A percentile compares a stretch with the other conserved stretches of the same genome.
phyloP scores from a whole-genome alignment of 1,140 invertebrate species.

The Drosophila micromelanica region DNA sequence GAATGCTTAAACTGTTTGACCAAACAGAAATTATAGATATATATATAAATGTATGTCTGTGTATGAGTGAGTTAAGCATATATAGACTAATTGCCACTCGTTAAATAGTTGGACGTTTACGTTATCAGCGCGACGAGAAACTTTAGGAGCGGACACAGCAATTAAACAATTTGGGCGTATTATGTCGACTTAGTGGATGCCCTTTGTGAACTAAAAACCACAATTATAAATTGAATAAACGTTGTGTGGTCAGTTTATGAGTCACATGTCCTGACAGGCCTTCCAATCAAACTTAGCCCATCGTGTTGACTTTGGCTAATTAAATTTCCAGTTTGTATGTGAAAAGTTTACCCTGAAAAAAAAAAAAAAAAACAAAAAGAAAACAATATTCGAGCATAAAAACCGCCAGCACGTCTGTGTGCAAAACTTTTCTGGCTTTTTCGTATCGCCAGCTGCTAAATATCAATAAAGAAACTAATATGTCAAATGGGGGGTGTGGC shows the following conservation, averaged over 20 bases:
- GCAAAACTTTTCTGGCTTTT: slow-evolving; percentile 43
- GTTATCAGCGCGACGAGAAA: slow-evolving; percentile 43
- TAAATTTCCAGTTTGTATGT: slow-evolving; percentile 58
- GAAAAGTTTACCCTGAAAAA: slow-evolving; percentile 49
- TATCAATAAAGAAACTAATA: slow-evolving; percentile 78
- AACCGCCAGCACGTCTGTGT: slow-evolving; percentile 25
- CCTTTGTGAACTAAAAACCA: background rate
- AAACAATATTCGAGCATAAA: slow-evolving; percentile 43
- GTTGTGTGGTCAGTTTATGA: slow-evolving; percentile 1
- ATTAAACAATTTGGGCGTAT: slow-evolving; percentile 39
- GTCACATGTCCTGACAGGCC: slow-evolving; percentile 18
- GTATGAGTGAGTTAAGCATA: slow-evolving; percentile 23
- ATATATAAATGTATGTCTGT: no score
- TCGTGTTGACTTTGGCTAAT: slow-evolving; percentile 49
- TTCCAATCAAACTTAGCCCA: slow-evolving; percentile 23
- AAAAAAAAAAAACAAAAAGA: no score
- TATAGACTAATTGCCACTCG: slow-evolving; percentile 55
- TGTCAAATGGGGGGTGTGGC: slow-evolving; percentile 51
- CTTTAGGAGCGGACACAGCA: slow-evolving; percentile 39
- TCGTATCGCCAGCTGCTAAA: slow-evolving; percentile 66
- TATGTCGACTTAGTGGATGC: slow-evolving; percentile 8
- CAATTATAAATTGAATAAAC: slow-evolving; percentile 35
- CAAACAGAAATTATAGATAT: background rate
- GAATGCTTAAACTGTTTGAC: background rate
- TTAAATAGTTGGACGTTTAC: slow-evolving; percentile 42